Base-by-base conservation (phyloP, 2,113 vertebrate species). In the Nymphicus hollandicus region DNA sequence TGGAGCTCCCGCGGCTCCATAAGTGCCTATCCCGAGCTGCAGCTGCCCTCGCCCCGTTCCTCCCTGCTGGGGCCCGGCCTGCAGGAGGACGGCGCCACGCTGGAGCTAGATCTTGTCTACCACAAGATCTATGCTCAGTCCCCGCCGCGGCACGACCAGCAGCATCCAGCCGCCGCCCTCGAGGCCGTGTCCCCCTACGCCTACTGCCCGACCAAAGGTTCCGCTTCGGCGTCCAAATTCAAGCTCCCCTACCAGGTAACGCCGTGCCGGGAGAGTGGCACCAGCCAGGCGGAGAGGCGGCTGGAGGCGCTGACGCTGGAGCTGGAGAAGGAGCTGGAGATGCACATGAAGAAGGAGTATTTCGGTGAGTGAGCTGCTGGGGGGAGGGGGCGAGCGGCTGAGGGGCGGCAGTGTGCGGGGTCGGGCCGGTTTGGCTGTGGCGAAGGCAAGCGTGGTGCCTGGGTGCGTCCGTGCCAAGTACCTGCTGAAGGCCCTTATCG, bases 311-410 rank as follows among this genome's bases (percentile, higher is more conserved):
- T 99, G 80, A 99, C 99, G n/a, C 93, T 99, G 89, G 99, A 99
- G 98, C 98, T 99, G 97, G 99, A 99, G 96, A 99, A 98, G 96
- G 99, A 99, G 97, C 97, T 99, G 96, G 99, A 99, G 97, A 98
- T 99, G 98, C 99, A 99, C 97, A 98, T 99, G 97, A 99, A 99
- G 95, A 99, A 99, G 96, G 99, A 99, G 80, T 99, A 99, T 95
- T 99, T 99, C 83, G 99, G 99, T 99, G 98, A 98, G 99, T 98
- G 89, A 74, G 89, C 49, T 50, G 49, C 49, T 50, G 49, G 49
- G 49, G 49, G 49, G 41, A 35, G 78, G 33, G 41, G 61, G 27
- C 15, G 39, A 28, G 63, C 1, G 66, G n/a, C 39, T 43, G 50
- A 44, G 28, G 55, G 74, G 66, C 8, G n/a, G 37, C 5, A 23